phyloP scores from a whole-genome alignment of 2,797 vertebrate species.

The Catostomus latipinnis region DNA sequence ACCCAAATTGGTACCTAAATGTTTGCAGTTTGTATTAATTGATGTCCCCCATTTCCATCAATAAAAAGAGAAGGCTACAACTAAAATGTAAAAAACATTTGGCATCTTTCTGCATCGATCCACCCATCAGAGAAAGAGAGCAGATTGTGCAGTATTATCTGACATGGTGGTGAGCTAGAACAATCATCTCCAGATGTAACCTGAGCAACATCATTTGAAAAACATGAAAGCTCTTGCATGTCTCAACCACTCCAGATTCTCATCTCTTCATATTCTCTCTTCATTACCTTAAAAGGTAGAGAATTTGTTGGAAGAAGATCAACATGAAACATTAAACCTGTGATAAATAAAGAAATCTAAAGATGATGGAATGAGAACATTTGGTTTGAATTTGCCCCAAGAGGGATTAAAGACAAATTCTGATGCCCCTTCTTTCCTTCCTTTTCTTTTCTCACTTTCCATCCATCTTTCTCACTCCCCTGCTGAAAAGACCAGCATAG shows the following conservation, averaged over 20 bases:
- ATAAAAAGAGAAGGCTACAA: no score
- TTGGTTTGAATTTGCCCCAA: constrained; percentile 32
- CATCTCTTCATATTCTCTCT: constrained; percentile 6
- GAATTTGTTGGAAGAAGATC: constrained; percentile 11
- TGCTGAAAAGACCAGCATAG: no score
- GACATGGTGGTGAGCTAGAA: neutral
- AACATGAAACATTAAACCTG: constrained; percentile 37
- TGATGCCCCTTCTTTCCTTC: neutral
- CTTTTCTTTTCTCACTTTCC: neutral
- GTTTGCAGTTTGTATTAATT: no score
- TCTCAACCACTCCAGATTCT: constrained; percentile 30
- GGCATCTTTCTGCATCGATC: neutral
- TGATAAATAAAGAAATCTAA: constrained; percentile 44
- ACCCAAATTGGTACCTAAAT: no score
- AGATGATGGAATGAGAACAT: constrained; percentile 38
- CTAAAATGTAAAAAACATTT: no score
- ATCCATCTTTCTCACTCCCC: neutral
- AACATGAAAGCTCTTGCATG: constrained; percentile 38
- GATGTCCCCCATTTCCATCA: neutral
- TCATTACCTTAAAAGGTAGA: constrained; percentile 41
- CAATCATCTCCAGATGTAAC: constrained; percentile 39
- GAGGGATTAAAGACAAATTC: neutral
- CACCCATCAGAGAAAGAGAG: neutral
- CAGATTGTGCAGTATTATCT: neutral
- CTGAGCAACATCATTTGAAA: constrained; percentile 28